A percentile compares a stretch with the other conserved stretches of the same genome.
These are phyloP conservation scores for Channa maculata DNA, from an alignment of 2,113 vertebrate genomes.

Conservation along the genomic window DNA sequence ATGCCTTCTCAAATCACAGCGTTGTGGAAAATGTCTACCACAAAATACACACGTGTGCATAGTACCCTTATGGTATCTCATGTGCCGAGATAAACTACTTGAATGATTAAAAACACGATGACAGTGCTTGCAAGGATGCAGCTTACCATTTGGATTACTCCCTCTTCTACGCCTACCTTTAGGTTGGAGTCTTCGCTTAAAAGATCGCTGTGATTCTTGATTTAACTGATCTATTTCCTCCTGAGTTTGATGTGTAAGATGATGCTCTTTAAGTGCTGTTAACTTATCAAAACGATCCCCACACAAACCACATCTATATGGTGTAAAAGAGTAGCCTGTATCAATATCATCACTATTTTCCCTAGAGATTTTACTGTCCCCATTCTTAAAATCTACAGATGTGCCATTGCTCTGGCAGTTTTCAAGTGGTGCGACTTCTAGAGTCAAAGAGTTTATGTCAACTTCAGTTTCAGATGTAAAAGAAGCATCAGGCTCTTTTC, in stretches of 20 bases:
- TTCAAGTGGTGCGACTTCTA: conserved; percentile 31
- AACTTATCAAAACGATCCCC: conserved; percentile 79
- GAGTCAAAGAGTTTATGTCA: conserved; percentile 45
- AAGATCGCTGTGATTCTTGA: conserved; percentile 56
- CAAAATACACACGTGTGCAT: conserved; percentile 83
- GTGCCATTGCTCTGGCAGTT: conserved; percentile 63
- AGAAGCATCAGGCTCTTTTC: conserved; percentile 52
- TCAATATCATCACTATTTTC: conserved; percentile 27
- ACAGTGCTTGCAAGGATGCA: conserved; percentile 84
- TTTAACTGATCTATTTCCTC: conserved; percentile 74
- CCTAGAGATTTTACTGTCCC: conserved; percentile 33
- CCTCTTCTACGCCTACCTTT: conserved; percentile 55
- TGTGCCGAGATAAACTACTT: conserved; percentile 85
- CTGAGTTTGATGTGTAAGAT: conserved; percentile 76
- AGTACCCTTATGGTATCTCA: conserved; percentile 85
- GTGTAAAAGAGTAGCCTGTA: conserved; percentile 51
- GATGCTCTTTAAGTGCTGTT: conserved; percentile 79
- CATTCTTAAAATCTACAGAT: conserved; percentile 53
- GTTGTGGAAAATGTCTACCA: conserved; percentile 82
- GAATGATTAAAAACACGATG: conserved; percentile 84
- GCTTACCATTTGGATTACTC: conserved; percentile 68
- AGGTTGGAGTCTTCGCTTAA: conserved; percentile 53
- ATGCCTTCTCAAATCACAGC: conserved; percentile 83
- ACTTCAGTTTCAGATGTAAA: conserved; percentile 54
- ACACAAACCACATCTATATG: conserved; percentile 84